Percentiles rank a stretch among this genome's conserved stretches.
Evolutionary conservation across 1,140 invertebrate genomes (phyloP).

Genomic region (Aphelinus atriplicis): DNA sequence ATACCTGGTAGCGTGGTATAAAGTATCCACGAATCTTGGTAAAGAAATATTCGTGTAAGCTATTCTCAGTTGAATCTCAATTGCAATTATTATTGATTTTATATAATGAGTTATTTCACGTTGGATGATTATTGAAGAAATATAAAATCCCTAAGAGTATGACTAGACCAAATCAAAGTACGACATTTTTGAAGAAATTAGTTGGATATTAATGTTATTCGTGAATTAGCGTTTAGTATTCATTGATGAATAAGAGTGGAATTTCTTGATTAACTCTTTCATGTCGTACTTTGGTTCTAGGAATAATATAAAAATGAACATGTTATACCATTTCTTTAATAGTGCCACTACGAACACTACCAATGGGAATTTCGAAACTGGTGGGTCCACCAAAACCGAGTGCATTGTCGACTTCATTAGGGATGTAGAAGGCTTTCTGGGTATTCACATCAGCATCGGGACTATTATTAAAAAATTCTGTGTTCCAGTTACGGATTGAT

Average conservation of each 20-base stretch:
- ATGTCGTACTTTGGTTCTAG: constrained; percentile 42
- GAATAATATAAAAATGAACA: constrained; percentile 26
- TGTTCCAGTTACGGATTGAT: constrained; percentile 54
- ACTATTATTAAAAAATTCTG: constrained; percentile 57
- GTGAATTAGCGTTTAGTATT: too few relatives aligned
- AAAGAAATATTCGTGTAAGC: too few relatives aligned
- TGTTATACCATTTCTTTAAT: constrained; percentile 59
- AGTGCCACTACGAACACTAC: constrained; percentile 56
- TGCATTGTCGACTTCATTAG: constrained; percentile 60
- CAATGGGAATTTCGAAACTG: constrained; percentile 52
- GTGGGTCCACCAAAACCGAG: constrained; percentile 51
- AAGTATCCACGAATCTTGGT: too few relatives aligned
- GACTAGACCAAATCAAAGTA: constrained; percentile 9
- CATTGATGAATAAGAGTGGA: too few relatives aligned
- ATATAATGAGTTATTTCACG: too few relatives aligned
- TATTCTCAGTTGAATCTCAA: too few relatives aligned
- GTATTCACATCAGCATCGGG: constrained; percentile 48
- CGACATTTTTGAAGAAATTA: constrained; percentile 42
- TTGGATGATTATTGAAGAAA: too few relatives aligned
- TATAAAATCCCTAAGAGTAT: too few relatives aligned
- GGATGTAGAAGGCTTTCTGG: constrained; percentile 50
- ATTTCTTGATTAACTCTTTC: constrained; percentile 10
- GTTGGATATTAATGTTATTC: too few relatives aligned
- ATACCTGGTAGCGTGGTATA: too few relatives aligned
- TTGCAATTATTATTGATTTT: too few relatives aligned